Base-by-base conservation (phyloP, 1,140 invertebrate genomes). In the Pogonognathellus flavescens region DNA sequence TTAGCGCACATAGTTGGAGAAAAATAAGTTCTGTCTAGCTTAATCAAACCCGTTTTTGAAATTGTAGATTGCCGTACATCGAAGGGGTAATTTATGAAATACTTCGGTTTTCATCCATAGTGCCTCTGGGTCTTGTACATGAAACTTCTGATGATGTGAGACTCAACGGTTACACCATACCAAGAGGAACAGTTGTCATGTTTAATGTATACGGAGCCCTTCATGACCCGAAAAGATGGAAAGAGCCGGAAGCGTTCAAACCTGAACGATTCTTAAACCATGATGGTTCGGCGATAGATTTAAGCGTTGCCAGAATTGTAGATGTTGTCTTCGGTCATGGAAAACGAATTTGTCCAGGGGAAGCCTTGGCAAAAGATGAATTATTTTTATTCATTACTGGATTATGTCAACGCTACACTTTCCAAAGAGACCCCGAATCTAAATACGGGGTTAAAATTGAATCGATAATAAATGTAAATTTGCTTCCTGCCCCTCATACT, bases 321-420 rank as follows among this genome's bases (percentile, higher is more conserved):
- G 97, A 97, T 90, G 94, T 98, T 92, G 96, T 96, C 0, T 98
- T 97, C 90, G 96, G 96, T 50, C 95, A 96, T 4, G 95, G 95
- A 90, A 90, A 86, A 88, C 89, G 90, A 52, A 81, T 85, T 9
- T 90, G 90, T 82, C 57, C 85, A 1, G 90, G 90, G 52, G 90
- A 90, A 81, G 59, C 87, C 8, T 80, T 90, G 18, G 89, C 90
- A 16, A 83, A 85, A 1, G 88, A 88, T 5, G 72, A 87, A 53
- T 66, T 89, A 0, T 90, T 89, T 82, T 50, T 90, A 7, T 89
- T 89, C 49, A 85, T 89, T 4, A 84, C 88, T 3, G 72, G 41
- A 10, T 53, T 90, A 5, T 55, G 90, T 84, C 89, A 89, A 49
- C 25, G 81, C 10, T 89, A 52, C 55, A 25, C 62, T 25, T 22